Conservation (phyloP, 1,140 invertebrate species). For the Acromyrmex heyeri region DNA sequence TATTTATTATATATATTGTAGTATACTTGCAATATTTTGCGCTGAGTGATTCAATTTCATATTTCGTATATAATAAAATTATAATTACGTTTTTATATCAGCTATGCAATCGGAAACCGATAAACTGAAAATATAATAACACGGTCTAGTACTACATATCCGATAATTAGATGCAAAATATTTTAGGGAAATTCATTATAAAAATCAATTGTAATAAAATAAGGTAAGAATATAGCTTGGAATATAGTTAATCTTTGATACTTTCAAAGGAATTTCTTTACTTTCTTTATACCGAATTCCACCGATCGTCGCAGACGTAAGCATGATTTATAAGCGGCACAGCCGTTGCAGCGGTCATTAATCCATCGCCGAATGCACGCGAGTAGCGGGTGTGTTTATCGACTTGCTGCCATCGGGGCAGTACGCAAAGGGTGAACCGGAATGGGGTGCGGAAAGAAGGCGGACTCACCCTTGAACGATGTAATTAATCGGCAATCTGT, state of each 20-base stretch:
- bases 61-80: neutral
- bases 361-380: constrained; percentile 59
- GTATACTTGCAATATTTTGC: neutral
- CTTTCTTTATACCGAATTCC: constrained; percentile 8
- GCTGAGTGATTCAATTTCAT: neutral
- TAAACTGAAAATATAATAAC: neutral
- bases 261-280: neutral
- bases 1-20: neutral
- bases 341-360: constrained; percentile 60
- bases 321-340: constrained; percentile 53
- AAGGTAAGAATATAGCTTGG: neutral
- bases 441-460: constrained; percentile 57
- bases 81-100: constrained; percentile 24
- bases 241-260: constrained; percentile 1
- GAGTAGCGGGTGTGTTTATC: constrained; percentile 57
- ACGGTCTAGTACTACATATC: neutral
- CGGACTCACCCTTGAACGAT: constrained; percentile 55
- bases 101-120: neutral
- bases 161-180: constrained; percentile 21
- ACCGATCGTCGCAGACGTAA: constrained; percentile 36
- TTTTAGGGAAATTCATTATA: neutral
- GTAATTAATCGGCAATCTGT: constrained; percentile 58
- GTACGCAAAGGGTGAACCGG: constrained; percentile 37
- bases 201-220: neutral
- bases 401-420: constrained; percentile 50